A percentile compares a stretch with the other conserved stretches of the same genome.
Conservation (phyloP, 2,888 invertebrate genomes). For the Chymomyza amoena region DNA sequence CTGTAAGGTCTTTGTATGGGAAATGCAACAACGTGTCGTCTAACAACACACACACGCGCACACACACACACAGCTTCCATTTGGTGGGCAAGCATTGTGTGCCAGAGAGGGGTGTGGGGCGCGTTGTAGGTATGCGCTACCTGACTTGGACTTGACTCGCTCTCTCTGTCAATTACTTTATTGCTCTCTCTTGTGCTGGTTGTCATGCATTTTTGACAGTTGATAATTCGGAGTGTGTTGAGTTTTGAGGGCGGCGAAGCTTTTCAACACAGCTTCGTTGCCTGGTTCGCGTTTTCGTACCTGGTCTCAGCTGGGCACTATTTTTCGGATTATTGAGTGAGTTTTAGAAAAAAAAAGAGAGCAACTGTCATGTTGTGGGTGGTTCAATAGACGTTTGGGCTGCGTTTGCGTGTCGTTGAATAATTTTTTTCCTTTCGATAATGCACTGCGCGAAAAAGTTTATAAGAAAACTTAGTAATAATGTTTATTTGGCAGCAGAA, state of each 20-base stretch:
- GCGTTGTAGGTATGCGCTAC: slow-evolving; percentile 14
- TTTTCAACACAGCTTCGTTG: slow-evolving; percentile 47
- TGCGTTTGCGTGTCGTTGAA: slow-evolving; percentile 49
- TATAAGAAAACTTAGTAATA: slow-evolving; percentile 23
- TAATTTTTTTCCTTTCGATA: slow-evolving; percentile 38
- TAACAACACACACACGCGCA: not conserved
- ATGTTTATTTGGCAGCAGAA: no score
- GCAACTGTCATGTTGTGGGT: slow-evolving; percentile 6
- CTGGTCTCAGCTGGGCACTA: slow-evolving; percentile 32
- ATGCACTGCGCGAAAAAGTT: slow-evolving; percentile 52
- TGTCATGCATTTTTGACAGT: slow-evolving; percentile 61
- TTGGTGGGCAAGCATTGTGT: not conserved
- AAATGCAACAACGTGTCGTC: slow-evolving; percentile 70
- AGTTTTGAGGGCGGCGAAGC: slow-evolving; percentile 49
- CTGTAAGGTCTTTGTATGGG: slow-evolving; percentile 35
- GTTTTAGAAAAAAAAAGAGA: slow-evolving; percentile 25
- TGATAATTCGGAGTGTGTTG: slow-evolving; percentile 52
- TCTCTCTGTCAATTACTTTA: not conserved
- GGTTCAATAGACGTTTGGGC: not conserved
- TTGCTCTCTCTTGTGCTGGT: not conserved
- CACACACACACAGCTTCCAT: not conserved
- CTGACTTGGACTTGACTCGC: not conserved
- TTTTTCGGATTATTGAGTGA: slow-evolving; percentile 70
- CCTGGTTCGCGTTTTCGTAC: slow-evolving; percentile 34
- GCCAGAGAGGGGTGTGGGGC: not conserved